Conservation (phyloP, 2,797 vertebrate genomes). For the Alcedo atthis region DNA sequence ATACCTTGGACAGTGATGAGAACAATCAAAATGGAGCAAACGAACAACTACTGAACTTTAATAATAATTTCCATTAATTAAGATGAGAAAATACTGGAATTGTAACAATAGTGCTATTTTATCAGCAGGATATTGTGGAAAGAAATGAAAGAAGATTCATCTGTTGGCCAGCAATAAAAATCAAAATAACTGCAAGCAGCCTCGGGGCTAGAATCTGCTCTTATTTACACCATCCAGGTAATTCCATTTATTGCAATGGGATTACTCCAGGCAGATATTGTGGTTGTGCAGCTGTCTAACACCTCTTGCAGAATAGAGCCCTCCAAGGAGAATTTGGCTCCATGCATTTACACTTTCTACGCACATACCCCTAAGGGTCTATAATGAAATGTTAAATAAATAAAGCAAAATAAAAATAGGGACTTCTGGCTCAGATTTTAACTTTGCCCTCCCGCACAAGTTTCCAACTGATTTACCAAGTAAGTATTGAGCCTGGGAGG, state of each 20-base stretch:
- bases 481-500: background rate
- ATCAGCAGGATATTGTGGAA: background rate
- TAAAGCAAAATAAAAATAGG: slow-evolving; percentile 32
- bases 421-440: slow-evolving; percentile 24
- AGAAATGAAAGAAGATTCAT: background rate
- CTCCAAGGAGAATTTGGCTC: slow-evolving; percentile 39
- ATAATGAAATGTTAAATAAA: slow-evolving; percentile 36
- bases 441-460: background rate
- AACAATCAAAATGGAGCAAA: background rate
- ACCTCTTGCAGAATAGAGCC: background rate
- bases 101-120: background rate
- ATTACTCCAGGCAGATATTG: slow-evolving; percentile 33
- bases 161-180: slow-evolving; percentile 23
- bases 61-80: slow-evolving; percentile 20
- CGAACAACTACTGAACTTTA: background rate
- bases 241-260: slow-evolving; percentile 41
- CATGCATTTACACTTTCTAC: background rate
- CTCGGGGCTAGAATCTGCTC: slow-evolving; percentile 26
- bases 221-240: slow-evolving; percentile 54
- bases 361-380: background rate
- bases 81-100: background rate
- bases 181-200: slow-evolving; percentile 23
- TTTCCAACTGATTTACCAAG: slow-evolving; percentile 43
- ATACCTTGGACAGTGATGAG: slow-evolving; percentile 31
- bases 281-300: slow-evolving; percentile 42